phyloP scores from a whole-genome alignment of 2,797 vertebrate species.

The Valencia hispanica region DNA sequence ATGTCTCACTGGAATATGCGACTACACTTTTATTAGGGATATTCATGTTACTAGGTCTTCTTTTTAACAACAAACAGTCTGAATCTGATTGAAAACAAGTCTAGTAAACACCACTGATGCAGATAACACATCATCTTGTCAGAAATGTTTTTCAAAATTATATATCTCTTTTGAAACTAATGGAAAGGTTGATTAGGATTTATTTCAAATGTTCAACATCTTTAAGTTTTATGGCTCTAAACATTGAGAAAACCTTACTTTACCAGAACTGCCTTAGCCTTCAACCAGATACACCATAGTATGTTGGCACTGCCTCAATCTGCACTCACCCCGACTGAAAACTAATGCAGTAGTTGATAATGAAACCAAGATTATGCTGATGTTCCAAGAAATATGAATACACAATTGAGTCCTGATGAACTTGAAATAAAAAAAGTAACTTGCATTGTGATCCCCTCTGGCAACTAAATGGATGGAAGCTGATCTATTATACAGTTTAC shows the following conservation, averaged over 20 bases:
- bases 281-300: neutral
- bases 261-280: neutral
- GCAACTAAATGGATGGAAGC: neutral
- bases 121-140: neutral
- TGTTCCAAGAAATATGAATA: neutral
- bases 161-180: neutral
- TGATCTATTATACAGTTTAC: neutral
- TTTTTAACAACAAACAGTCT: neutral
- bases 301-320: neutral
- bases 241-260: neutral
- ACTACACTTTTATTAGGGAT: no score
- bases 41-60: no score
- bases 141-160: neutral
- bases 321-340: neutral
- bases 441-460: neutral
- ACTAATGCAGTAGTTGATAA: neutral
- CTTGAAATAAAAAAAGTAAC: neutral
- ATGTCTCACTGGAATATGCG: no score
- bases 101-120: neutral
- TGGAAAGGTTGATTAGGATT: neutral
- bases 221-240: neutral
- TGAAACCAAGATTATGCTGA: neutral
- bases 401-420: neutral
- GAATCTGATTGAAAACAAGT: neutral
- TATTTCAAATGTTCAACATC: neutral